Evolutionary conservation across 1,140 invertebrate genomes (phyloP), one percentile per base, ranked within the genome.

Genomic region (Cotesia glomerata): DNA sequence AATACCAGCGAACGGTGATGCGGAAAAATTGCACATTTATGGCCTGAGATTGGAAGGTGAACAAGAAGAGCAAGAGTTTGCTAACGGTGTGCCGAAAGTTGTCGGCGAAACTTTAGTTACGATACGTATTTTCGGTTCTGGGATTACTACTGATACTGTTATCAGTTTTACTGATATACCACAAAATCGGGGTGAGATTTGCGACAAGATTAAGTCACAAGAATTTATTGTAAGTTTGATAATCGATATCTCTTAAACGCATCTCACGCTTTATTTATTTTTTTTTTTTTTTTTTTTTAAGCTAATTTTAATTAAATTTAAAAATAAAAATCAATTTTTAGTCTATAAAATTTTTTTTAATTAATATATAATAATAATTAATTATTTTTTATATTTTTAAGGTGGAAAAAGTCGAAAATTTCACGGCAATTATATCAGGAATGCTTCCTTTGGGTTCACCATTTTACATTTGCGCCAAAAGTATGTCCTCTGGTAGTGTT

Each of bases 81-180:
- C 91, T 1, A 84, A 89, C 13, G 93, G 93, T 1, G 86, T 94
- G 45, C 92, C 93, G 0, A 88, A 88, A 72, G 88, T 95, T 52
- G 77, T 93, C 71, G 89, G 90, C 5, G 88, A 89, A 9, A 85
- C 82, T 0, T 81, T 84, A 16, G 87, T 91, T 51, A 88, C 87
- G 4, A 81, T 95, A 35, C 90, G 94, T 36, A 73, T 96, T n/a
- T 96, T 95, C 82, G 95, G 94, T 0, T 82, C 81, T 34, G 91
- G 91, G 14, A 87, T 95, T 59, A 91, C 89, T 0, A 79, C 89
- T 2, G 81, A 89, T 63, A 94, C 94, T 0, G 82, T 90, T 11
- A 90, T 96, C 54, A 89, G 91, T 0, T 94, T 96, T 77, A 95
- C 94, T 0, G 87, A 90, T 36, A 83, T 89, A 51, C 72, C 75